A percentile compares a stretch with the other conserved stretches of the same genome.
Conservation (phyloP, 2,888 invertebrate species). For the Microdon myrmicae region DNA sequence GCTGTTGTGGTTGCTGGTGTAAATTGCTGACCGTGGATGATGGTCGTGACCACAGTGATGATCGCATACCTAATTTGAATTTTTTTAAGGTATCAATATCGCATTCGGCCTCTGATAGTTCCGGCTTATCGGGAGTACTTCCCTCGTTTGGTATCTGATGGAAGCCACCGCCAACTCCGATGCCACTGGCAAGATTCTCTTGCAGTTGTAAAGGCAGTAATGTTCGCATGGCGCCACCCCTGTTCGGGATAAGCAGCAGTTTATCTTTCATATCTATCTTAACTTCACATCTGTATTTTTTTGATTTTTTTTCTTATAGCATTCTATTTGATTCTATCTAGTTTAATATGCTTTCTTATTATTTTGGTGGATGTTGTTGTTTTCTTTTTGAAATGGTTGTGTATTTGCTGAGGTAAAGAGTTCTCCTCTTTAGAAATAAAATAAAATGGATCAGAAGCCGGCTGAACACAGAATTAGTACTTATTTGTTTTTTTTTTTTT, state of each 20-base stretch:
- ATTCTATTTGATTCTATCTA: slow-evolving; percentile 19
- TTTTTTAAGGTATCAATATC: slow-evolving; percentile 81
- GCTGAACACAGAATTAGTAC: slow-evolving; percentile 23
- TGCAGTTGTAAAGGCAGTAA: slow-evolving; percentile 73
- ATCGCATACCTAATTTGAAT: slow-evolving; percentile 75
- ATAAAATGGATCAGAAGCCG: slow-evolving; percentile 36
- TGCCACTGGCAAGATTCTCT: slow-evolving; percentile 60
- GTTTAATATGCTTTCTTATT: slow-evolving; percentile 21
- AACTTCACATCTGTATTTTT: slow-evolving; percentile 44
- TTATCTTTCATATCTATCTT: slow-evolving; percentile 52
- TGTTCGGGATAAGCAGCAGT: slow-evolving; percentile 56
- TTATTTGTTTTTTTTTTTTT: background rate
- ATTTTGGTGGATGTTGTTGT: slow-evolving; percentile 3
- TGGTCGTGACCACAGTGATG: slow-evolving; percentile 77
- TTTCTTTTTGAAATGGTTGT: slow-evolving; percentile 15
- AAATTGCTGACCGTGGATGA: slow-evolving; percentile 63
- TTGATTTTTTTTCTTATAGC: slow-evolving; percentile 18
- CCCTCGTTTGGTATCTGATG: slow-evolving; percentile 58
- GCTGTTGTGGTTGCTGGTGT: slow-evolving; percentile 60
- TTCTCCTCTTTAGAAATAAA: slow-evolving; percentile 35
- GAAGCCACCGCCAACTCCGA: slow-evolving; percentile 58
- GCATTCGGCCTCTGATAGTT: slow-evolving; percentile 77
- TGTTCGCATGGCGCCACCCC: slow-evolving; percentile 71
- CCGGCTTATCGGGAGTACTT: slow-evolving; percentile 67
- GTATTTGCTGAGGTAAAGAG: slow-evolving; percentile 21